phyloP scores from a whole-genome alignment of 2,113 vertebrate species.

The Chaetodon trifascialis region DNA sequence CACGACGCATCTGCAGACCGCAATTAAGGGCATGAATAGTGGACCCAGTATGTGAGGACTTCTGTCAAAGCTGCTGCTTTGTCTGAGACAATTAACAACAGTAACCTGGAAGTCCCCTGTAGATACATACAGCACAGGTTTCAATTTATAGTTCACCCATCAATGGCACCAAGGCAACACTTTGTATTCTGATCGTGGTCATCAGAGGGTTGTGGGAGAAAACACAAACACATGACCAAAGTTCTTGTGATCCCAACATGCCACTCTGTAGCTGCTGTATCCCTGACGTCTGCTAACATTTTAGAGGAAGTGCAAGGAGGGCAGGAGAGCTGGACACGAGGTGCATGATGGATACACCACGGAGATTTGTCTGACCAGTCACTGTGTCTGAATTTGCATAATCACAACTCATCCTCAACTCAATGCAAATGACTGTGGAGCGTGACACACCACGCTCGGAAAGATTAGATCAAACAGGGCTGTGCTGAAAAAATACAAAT shows the following conservation, averaged over 20 bases:
- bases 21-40: background rate
- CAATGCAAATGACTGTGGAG: too few species aligned
- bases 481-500: too few species aligned
- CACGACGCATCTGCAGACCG: background rate
- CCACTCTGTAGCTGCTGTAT: too few species aligned
- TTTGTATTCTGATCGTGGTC: background rate
- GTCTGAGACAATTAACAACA: background rate
- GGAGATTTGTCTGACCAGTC: too few species aligned
- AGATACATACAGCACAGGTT: background rate
- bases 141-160: background rate
- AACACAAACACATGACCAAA: background rate
- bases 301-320: background rate
- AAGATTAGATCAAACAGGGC: too few species aligned
- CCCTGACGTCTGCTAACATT: background rate
- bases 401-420: too few species aligned
- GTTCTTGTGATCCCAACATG: background rate
- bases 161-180: background rate
- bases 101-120: background rate
- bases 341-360: too few species aligned
- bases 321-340: too few species aligned
- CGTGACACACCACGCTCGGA: too few species aligned
- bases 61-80: background rate
- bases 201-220: background rate
- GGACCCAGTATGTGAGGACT: background rate
- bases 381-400: too few species aligned